phyloP scores from a whole-genome alignment of 2,888 invertebrate genomes.

The Adelognathus sp. region DNA sequence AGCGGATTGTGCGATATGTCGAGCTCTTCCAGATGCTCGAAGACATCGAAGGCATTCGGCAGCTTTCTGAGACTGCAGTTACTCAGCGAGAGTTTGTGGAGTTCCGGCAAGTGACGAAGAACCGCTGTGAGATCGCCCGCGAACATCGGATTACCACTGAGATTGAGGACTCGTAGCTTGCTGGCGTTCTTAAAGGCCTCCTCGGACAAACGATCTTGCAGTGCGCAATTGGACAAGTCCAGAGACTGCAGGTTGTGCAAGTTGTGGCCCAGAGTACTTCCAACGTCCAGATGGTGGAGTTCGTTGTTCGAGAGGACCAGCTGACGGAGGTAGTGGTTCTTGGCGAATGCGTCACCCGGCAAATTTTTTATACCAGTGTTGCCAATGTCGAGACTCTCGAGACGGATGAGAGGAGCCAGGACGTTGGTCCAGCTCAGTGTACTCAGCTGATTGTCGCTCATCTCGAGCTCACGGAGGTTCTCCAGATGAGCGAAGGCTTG shows the following conservation, averaged over 20 bases:
- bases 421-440: constrained; percentile 85
- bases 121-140: constrained; percentile 87
- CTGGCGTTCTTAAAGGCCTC: constrained; percentile 87
- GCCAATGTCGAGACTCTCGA: constrained; percentile 86
- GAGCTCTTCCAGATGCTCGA: constrained; percentile 86
- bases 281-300: constrained; percentile 85
- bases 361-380: constrained; percentile 85
- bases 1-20: constrained; percentile 88
- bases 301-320: constrained; percentile 86
- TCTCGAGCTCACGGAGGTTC: constrained; percentile 85
- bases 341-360: constrained; percentile 86
- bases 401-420: constrained; percentile 83
- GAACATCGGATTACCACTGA: constrained; percentile 87
- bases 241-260: constrained; percentile 85
- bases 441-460: constrained; percentile 84
- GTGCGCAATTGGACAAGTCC: constrained; percentile 87
- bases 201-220: constrained; percentile 86
- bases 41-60: constrained; percentile 86
- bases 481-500: constrained; percentile 83
- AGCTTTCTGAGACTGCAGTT: constrained; percentile 86
- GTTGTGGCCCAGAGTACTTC: constrained; percentile 85
- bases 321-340: constrained; percentile 85
- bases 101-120: constrained; percentile 85
- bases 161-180: constrained; percentile 85
- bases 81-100: constrained; percentile 86